Evolutionary conservation across 2,113 vertebrate genomes (phyloP), one percentile per base, ranked within the genome.

Genomic region (Oncorhynchus clarkii): DNA sequence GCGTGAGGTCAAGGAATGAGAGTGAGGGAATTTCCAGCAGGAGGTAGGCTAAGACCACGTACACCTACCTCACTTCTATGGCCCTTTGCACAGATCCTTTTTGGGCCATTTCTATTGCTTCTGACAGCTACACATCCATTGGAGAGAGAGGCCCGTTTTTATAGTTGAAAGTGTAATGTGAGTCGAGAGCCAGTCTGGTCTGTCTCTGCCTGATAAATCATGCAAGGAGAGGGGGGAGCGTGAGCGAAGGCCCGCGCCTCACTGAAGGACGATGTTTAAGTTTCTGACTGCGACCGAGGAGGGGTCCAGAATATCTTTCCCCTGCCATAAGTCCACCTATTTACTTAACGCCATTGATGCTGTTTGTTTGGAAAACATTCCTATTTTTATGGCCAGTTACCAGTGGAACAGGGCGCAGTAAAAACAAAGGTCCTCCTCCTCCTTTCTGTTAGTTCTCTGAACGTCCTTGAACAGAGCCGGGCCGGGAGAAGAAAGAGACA

Each of bases 331-430:
- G 83, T 84, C 83, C 79, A 80, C 86, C 84, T 90, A 87, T 91
- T 90, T 91, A 90, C 88, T 88, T 88, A 88, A 85, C 79, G 45
- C 82, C 88, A 86, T 86, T 67, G 84, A 83, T 78, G 83, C 85
- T 94, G 95, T 96, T 97, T 96, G 95, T 96, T 96, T 95, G 95
- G 93, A 95, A 97, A 97, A 97, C 95, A 96, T 95, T 97, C 95
- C 93, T 88, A 91, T 95, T 93, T 27, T 91, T 92, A 82, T 91
- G 94, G 95, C 92, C 89, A 92, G 91, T 93, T 94, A 91, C 91
- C 90, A 85, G 89, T 92, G 92, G 92, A 93, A 77, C 89, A 90
- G 92, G 85, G 90, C 89, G 91, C 91, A 93, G 89, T 91, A 74
- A 93, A 93, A 78, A 84, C 74, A 93, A 93, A 93, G 95, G 79